Evolutionary conservation across 1,140 invertebrate species (phyloP).

Genomic region (Drosophila equinoxialis): DNA sequence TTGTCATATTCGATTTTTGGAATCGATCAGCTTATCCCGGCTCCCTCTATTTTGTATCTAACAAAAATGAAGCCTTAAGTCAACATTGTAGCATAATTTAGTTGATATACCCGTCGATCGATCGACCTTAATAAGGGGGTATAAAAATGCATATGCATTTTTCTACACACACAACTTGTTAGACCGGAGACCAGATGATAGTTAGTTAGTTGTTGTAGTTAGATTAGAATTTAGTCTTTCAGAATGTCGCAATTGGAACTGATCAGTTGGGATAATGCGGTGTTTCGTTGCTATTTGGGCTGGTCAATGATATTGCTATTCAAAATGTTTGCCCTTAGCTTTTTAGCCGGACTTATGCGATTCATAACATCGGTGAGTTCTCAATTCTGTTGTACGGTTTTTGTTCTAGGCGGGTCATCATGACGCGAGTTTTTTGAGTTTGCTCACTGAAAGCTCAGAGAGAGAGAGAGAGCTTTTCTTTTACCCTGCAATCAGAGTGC

Average conservation of each 20-base stretch:
- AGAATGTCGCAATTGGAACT: slow-evolving; percentile 56
- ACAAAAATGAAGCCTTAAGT: neutral
- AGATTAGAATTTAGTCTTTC: slow-evolving; percentile 3
- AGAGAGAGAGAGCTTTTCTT: neutral
- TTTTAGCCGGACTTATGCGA: slow-evolving; percentile 84
- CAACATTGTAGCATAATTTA: neutral
- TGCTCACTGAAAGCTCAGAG: neutral
- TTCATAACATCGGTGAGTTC: slow-evolving; percentile 85
- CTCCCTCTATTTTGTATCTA: too few relatives aligned
- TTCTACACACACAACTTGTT: neutral
- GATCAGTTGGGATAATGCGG: slow-evolving; percentile 74
- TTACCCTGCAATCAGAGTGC: neutral
- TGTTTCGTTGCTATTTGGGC: slow-evolving; percentile 85
- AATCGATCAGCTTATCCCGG: too few relatives aligned
- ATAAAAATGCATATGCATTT: neutral
- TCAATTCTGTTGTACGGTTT: neutral
- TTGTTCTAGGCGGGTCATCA: neutral
- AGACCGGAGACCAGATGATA: slow-evolving; percentile 25
- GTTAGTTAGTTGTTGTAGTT: too few relatives aligned
- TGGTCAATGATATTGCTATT: slow-evolving; percentile 85
- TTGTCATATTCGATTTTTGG: too few relatives aligned
- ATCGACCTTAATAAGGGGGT: neutral
- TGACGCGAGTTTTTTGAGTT: neutral
- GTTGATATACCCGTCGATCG: neutral
- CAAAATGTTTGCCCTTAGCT: slow-evolving; percentile 85